Percentiles rank a stretch among this genome's conserved stretches.
These are phyloP conservation scores for Lasioglossum calceatum DNA, from an alignment of 2,888 invertebrate genomes.

Conservation along the genomic window DNA sequence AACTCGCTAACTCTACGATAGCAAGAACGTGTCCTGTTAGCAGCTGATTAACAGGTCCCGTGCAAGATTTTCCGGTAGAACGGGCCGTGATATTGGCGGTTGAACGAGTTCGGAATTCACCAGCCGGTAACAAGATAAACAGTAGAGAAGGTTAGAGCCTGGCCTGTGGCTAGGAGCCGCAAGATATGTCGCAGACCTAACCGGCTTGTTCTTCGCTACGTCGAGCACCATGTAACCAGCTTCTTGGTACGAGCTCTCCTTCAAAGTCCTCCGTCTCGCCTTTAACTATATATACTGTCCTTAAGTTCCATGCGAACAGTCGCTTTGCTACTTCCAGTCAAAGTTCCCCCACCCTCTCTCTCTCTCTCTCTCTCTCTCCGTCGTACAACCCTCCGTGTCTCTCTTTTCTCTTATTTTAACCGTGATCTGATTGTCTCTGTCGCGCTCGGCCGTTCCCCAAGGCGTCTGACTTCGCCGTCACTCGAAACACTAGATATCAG, in stretches of 20 bases:
- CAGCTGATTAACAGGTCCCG: constrained; percentile 24
- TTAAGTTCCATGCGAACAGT: constrained; percentile 71
- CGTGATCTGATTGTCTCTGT: constrained; percentile 6
- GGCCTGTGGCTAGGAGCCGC: constrained; percentile 63
- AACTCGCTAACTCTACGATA: background rate
- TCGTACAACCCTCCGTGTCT: background rate
- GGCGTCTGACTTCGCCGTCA: constrained; percentile 60
- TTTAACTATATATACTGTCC: constrained; percentile 49
- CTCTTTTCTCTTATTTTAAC: constrained; percentile 40
- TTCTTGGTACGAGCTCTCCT: constrained; percentile 38
- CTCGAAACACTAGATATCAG: constrained; percentile 47
- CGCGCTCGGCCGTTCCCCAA: background rate
- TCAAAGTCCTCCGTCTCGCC: constrained; percentile 61
- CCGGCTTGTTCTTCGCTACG: constrained; percentile 63
- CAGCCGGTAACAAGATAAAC: constrained; percentile 65
- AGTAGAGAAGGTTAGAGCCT: constrained; percentile 37
- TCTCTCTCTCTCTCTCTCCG: constrained; percentile 4
- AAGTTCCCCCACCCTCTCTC: constrained; percentile 42
- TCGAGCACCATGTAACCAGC: constrained; percentile 63
- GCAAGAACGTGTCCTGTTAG: background rate
- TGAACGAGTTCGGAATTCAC: constrained; percentile 56
- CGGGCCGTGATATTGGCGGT: constrained; percentile 36
- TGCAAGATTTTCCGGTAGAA: constrained; percentile 28
- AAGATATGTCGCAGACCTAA: constrained; percentile 67
- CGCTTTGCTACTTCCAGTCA: constrained; percentile 61